Evolutionary conservation across 2,113 vertebrate genomes (phyloP), one percentile per base, ranked within the genome.

Genomic region (Melospiza georgiana): DNA sequence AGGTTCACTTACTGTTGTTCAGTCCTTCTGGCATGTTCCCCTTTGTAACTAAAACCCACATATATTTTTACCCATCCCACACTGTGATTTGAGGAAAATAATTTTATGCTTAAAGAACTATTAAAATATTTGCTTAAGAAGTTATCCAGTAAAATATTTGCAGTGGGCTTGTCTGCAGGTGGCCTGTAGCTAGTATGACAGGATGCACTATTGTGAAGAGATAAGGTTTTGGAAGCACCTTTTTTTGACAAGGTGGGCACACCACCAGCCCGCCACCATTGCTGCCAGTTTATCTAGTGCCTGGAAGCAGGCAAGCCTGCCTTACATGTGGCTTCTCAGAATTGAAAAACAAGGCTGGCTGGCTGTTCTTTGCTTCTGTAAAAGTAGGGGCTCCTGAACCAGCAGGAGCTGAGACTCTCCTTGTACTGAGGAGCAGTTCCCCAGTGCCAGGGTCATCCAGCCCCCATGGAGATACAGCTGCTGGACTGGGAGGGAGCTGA

Each of bases 171-270:
- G 22, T 79, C 76, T 72, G 24, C 25, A 63, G 61, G 57, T n/a
- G 23, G 12, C 21, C 15, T 83, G 11, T 35, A 41, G 30, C n/a
- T 35, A 27, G 9, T 33, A 22, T 1, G 3, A 51, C 11, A 69
- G n/a, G 24, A 80, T 22, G 28, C 11, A 19, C 15, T 44, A 2
- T 8, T 5, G 4, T 15, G 22, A 51, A 4, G 52, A 88, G 14
- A 39, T 1, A 1, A 0, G 1, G 3, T 10, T 80, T 62, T 30
- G 17, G 51, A 27, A 18, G 4, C 10, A 15, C 1, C 0, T 8
- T 49, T 78, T 41, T 89, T 31, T 75, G 48, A 33, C 43, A 51
- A 74, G 65, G 27, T 51, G 13, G 21, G 12, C 14, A 37, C 2
- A 3, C 12, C 33, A 74, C 11, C 51, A 44, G 41, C 59, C 23